phyloP scores from a whole-genome alignment of 2,113 vertebrate genomes.

The Hemiscyllium ocellatum region DNA sequence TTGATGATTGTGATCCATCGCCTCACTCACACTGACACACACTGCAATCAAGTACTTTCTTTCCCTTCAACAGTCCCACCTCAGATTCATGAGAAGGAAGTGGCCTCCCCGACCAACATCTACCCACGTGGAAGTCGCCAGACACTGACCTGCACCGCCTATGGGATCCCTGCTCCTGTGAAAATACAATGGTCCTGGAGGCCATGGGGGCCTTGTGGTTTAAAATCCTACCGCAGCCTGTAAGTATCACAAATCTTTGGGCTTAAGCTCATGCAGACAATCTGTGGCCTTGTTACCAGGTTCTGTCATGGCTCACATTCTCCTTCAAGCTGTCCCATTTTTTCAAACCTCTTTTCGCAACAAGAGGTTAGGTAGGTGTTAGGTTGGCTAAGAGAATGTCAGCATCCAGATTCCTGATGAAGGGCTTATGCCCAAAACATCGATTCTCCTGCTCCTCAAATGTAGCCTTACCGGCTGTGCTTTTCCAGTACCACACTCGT shows the following conservation, averaged over 20 bases:
- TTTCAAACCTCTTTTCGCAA: neutral
- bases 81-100: slow-evolving; percentile 87
- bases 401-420: no score
- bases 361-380: neutral
- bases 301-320: neutral
- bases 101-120: slow-evolving; percentile 74
- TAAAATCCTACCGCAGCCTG: slow-evolving; percentile 67
- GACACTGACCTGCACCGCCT: slow-evolving; percentile 81
- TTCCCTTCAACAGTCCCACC: slow-evolving; percentile 67
- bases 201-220: slow-evolving; percentile 81
- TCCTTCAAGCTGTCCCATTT: neutral
- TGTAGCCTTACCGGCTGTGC: no score
- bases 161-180: slow-evolving; percentile 70
- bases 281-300: neutral
- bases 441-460: no score
- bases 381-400: no score
- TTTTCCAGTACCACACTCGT: no score
- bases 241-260: slow-evolving; percentile 54
- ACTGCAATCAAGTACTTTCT: neutral
- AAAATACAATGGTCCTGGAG: slow-evolving; percentile 87
- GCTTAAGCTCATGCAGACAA: neutral
- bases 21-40: neutral
- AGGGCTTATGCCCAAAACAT: no score
- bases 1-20: neutral
- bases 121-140: slow-evolving; percentile 82